Base-by-base conservation (phyloP, 2,888 invertebrate species). In the Tetheella fluctuosa region DNA sequence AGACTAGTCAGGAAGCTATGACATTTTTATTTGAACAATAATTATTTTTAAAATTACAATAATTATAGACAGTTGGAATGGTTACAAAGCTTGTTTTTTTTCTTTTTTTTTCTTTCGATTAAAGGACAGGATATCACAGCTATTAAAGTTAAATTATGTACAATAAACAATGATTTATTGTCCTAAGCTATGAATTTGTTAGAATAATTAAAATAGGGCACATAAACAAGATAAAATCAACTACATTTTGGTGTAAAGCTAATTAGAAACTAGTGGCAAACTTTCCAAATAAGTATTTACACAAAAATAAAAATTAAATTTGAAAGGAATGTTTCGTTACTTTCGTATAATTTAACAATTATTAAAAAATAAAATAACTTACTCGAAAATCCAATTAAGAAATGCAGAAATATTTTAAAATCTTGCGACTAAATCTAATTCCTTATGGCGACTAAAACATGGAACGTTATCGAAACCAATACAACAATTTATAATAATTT, bases 191-290 rank as follows among this genome's bases (percentile, higher is more conserved):
- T 72, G 67, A 71, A 73, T 69, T 70, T 74, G 74, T 76, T 76
- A 78, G 73, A 71, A 73, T 70, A 69, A 68, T 76, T 71, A 74
- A 73, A 74, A 78, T 80, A 83, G 83, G 84, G 81, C 81, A 85
- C 83, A 74, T 74, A 54, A 54, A 64, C 59, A 64, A 59, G 67
- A 68, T 76, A 82, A 81, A 80, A 81, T 77, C 70, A 79, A 80
- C 89, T 87, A 88, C 76, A 88, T 89, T 92, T 92, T 92, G 92
- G 92, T 91, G 89, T 91, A 91, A 88, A 90, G 92, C 92, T 92
- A 91, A 83, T 70, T 76, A 81, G 79, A 77, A 84, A 73, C 90
- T 91, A 91, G 86, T 91, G 91, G 91, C 91, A 91, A 85, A 80
- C 70, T 67, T 74, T 71, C 70, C 69, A 64, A 70, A 62, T 70